These are phyloP conservation scores for Oostethus manadensis DNA, from an alignment of 2,113 vertebrate genomes.

Conservation along the genomic window DNA sequence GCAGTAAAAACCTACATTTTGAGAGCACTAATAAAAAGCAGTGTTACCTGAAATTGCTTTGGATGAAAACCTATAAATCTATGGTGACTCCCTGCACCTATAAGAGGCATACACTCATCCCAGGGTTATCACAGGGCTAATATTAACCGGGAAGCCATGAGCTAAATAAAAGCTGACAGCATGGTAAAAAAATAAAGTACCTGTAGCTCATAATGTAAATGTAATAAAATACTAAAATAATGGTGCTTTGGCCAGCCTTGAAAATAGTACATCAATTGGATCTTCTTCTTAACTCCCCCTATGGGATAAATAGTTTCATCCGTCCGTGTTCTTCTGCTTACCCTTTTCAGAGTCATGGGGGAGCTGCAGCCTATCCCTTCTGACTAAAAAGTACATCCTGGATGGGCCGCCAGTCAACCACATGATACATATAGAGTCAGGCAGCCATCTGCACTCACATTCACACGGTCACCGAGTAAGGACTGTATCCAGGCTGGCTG, in stretches of 20 bases:
- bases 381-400: too few species aligned
- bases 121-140: constrained; percentile 44
- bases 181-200: constrained; percentile 1
- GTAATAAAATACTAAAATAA: too few species aligned
- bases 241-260: too few species aligned
- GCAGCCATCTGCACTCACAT: not conserved
- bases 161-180: not conserved
- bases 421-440: too few species aligned
- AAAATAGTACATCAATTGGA: too few species aligned
- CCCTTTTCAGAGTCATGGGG: too few species aligned
- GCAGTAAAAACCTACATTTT: constrained; percentile 10
- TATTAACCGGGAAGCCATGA: constrained; percentile 39
- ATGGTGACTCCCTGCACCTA: not conserved
- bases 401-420: not conserved
- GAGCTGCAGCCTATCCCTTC: too few species aligned
- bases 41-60: not conserved
- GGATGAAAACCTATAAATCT: constrained; percentile 7
- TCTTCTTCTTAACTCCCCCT: too few species aligned
- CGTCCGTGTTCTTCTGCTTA: too few species aligned
- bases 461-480: not conserved
- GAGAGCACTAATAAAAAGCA: constrained; percentile 5
- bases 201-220: not conserved
- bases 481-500: constrained; percentile 15
- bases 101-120: not conserved
- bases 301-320: too few species aligned